These are phyloP conservation scores for Antitype chi DNA, from an alignment of 2,888 invertebrate genomes.

Conservation along the genomic window DNA sequence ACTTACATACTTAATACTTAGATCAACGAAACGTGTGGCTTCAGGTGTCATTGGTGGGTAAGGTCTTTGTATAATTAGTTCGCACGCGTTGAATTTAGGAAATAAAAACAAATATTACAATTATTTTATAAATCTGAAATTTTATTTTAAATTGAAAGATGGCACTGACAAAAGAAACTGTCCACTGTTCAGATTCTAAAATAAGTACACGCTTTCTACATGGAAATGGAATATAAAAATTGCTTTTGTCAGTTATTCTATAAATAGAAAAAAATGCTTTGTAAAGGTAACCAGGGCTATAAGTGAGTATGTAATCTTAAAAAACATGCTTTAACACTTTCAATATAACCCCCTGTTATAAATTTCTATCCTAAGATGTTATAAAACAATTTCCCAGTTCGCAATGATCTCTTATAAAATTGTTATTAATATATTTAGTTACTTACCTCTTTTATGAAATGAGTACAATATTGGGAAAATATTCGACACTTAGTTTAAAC, in stretches of 20 bases:
- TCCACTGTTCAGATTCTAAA: constrained; percentile 66
- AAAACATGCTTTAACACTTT: constrained; percentile 66
- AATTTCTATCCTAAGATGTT: constrained; percentile 67
- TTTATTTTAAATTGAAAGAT: constrained; percentile 71
- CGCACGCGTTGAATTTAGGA: constrained; percentile 77
- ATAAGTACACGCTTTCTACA: constrained; percentile 69
- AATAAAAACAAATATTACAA: constrained; percentile 65
- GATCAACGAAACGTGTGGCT: constrained; percentile 88
- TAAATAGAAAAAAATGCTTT: constrained; percentile 70
- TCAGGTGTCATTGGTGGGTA: constrained; percentile 89
- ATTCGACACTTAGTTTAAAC: constrained; percentile 77
- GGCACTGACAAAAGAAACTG: constrained; percentile 79
- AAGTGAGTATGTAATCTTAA: constrained; percentile 58
- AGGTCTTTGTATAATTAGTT: constrained; percentile 84
- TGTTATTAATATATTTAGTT: constrained; percentile 67
- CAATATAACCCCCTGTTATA: constrained; percentile 63
- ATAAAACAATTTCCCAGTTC: constrained; percentile 65
- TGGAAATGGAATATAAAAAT: constrained; percentile 67
- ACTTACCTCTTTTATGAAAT: constrained; percentile 72
- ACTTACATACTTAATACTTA: constrained; percentile 90
- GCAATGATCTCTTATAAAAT: constrained; percentile 75
- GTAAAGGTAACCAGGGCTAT: constrained; percentile 63
- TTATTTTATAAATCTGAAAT: constrained; percentile 68
- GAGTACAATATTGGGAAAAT: constrained; percentile 75
- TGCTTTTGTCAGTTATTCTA: constrained; percentile 74